phyloP scores from a whole-genome alignment of 2,797 vertebrate genomes.

The Meda fulgida region DNA sequence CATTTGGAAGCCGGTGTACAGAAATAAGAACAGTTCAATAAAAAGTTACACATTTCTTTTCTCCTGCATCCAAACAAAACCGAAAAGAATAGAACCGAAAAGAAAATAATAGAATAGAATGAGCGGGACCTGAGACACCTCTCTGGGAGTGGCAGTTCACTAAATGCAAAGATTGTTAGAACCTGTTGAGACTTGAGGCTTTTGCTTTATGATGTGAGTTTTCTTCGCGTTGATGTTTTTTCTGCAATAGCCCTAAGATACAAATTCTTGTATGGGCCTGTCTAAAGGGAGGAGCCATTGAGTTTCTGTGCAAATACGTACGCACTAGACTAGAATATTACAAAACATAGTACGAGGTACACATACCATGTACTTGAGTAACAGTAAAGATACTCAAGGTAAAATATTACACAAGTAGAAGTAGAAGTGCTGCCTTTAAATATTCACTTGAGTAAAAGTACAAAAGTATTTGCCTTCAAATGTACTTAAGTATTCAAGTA shows the following conservation, averaged over 20 bases:
- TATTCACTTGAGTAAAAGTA: no score
- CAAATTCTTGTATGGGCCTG: slow-evolving; percentile 61
- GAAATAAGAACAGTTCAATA: background rate
- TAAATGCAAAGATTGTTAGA: background rate
- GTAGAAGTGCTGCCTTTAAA: no score
- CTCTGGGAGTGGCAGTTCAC: slow-evolving; percentile 21
- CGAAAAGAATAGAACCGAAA: background rate
- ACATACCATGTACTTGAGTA: no score
- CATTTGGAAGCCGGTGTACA: background rate
- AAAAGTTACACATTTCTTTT: background rate
- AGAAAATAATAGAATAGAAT: background rate
- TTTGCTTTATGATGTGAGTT: slow-evolving; percentile 32
- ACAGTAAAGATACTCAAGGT: no score
- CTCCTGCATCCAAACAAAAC: background rate
- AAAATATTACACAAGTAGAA: no score
- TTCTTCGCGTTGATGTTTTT: background rate
- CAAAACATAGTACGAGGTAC: no score
- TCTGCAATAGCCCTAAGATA: slow-evolving; percentile 50
- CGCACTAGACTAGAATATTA: background rate
- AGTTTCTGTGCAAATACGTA: background rate
- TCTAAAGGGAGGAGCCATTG: slow-evolving; percentile 11
- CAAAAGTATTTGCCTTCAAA: no score
- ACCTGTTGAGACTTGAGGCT: slow-evolving; percentile 66
- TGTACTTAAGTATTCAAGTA: no score
- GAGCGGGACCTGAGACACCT: background rate